Evolutionary conservation across 2,797 vertebrate genomes (phyloP).

Genomic region (Peromyscus nudipes): DNA sequence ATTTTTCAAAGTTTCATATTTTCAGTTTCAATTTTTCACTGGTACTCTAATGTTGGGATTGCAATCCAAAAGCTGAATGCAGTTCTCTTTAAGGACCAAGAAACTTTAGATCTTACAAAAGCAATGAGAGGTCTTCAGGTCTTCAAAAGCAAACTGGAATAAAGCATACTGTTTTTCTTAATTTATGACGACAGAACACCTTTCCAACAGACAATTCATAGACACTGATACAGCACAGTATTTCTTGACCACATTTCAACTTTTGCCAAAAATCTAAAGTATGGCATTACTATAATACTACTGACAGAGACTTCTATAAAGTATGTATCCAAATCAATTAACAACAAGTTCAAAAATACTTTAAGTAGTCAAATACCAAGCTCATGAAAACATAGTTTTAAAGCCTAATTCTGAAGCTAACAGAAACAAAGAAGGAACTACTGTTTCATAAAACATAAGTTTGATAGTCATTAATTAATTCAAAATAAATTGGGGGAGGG

Average conservation of each 20-base stretch:
- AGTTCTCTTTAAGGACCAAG: conserved; percentile 34
- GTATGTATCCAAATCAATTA: neutral
- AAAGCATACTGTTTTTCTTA: neutral
- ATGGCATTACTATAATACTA: neutral
- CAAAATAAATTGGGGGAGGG: neutral
- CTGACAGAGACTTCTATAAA: neutral
- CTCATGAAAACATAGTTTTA: neutral
- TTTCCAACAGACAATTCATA: neutral
- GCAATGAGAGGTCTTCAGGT: neutral
- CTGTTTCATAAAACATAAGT: neutral
- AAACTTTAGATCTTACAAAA: neutral
- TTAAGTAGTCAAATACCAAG: neutral
- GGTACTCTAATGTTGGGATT: neutral
- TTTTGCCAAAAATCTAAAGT: neutral
- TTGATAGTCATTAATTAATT: neutral
- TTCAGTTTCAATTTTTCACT: conserved; percentile 6
- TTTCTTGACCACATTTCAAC: neutral
- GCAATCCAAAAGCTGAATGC: conserved; percentile 5
- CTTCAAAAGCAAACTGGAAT: neutral
- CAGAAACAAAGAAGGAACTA: neutral
- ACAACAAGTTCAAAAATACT: neutral
- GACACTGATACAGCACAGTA: neutral
- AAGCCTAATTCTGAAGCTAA: neutral
- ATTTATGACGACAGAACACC: neutral
- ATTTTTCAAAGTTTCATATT: conserved; percentile 46